Base-by-base conservation (phyloP, 1,140 invertebrate genomes). In the Bathynomus jamesi region DNA sequence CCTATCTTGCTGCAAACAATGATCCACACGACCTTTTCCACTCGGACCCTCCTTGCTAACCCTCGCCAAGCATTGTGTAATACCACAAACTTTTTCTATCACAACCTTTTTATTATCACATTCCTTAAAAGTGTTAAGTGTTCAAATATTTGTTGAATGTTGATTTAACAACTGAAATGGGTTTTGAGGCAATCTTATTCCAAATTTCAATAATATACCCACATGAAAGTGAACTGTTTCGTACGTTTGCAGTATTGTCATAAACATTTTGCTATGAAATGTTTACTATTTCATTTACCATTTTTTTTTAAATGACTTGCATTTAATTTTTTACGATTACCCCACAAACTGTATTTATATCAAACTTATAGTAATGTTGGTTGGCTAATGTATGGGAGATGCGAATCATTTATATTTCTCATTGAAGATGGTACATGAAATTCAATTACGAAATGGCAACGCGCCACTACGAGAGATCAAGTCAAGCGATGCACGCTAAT, bases 351-450 rank as follows among this genome's bases (percentile, higher is more conserved):
- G n/a, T 53, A 13, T 11, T 11, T 13, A 53, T 53, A 13, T 13
- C n/a, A 13, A n/a, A n/a, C 46, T 13, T 53, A 53, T 53, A 53
- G 11, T 53, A 53, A 13, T 53, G n/a, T 53, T 13, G 11, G 11
- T 13, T 53, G 11, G n/a, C n/a, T 53, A 53, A 13, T 13, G 11
- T 13, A 13, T 53, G 46, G 11, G 11, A n/a, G 46, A 13, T 53
- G n/a, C n/a, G 11, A 53, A 13, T 53, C 11, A 13, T 53, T 13
- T 53, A n/a, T 53, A 13, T 21, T 64, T 64, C n/a, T 21, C 24
- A 11, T 64, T 40, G 13, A 61, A 70, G 69, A 28, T 70, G 69
- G 69, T 70, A 60, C 29, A 27, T 70, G 69, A 60, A 13, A 3
- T 28, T 65, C 28, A 61, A 64, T 3, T 70, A 70, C 61, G 69